Percentiles rank a stretch among this genome's conserved stretches.
These are phyloP conservation scores for Cariama cristata DNA, from an alignment of 2,113 vertebrate genomes.

Conservation along the genomic window DNA sequence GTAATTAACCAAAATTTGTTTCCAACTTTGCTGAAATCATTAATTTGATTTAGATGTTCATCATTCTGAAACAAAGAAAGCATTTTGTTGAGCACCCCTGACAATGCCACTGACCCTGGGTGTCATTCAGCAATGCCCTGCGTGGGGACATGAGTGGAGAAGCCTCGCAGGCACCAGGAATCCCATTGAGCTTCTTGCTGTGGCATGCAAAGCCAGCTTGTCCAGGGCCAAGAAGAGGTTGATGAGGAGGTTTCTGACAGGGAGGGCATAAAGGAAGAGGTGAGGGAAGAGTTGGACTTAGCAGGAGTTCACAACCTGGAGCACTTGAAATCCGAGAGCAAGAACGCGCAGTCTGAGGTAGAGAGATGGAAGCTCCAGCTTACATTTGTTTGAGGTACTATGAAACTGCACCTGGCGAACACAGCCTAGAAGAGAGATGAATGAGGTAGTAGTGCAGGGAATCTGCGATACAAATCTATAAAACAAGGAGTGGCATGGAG, in stretches of 20 bases:
- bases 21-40: neutral
- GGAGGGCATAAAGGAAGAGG: neutral
- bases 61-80: neutral
- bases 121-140: neutral
- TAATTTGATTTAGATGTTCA: neutral
- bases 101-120: neutral
- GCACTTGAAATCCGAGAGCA: neutral
- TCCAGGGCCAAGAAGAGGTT: neutral
- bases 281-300: neutral
- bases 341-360: neutral
- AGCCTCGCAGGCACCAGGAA: neutral
- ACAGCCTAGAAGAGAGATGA: neutral
- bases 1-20: neutral
- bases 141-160: neutral
- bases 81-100: neutral
- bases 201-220: neutral
- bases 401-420: neutral
- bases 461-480: neutral
- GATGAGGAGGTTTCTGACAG: neutral
- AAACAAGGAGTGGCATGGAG: neutral
- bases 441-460: neutral
- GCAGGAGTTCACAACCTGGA: neutral
- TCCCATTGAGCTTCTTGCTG: neutral
- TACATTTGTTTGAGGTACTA: neutral
- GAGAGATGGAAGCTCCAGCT: neutral